phyloP scores from a whole-genome alignment of 2,888 invertebrate species.

The Chaitophorus viminalis region DNA sequence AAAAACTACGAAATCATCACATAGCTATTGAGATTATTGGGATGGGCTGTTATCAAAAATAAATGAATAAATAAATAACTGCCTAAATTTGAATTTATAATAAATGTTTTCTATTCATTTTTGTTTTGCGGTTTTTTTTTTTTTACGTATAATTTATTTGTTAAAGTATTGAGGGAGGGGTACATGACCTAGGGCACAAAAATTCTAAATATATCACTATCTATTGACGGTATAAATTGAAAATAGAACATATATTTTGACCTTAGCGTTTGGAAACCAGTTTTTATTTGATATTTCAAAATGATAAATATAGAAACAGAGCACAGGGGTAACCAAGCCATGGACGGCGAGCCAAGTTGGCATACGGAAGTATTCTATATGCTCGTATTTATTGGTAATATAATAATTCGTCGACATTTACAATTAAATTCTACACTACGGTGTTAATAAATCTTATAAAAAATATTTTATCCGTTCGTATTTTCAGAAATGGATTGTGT shows the following conservation, averaged over 20 bases:
- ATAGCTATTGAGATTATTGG: neutral
- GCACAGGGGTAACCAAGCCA: neutral
- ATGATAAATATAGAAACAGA: neutral
- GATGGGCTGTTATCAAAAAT: neutral
- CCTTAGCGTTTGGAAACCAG: neutral
- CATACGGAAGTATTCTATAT: no score
- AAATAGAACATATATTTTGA: neutral
- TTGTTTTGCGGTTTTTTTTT: no score
- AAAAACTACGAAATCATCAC: neutral
- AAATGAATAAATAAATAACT: neutral
- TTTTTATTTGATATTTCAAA: neutral
- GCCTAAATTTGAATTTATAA: neutral
- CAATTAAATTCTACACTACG: no score
- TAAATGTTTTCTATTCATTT: neutral
- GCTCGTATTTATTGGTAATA: no score
- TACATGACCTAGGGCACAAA: neutral
- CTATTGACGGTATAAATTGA: neutral
- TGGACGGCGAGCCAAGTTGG: neutral
- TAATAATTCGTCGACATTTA: no score
- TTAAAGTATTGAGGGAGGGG: neutral
- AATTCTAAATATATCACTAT: neutral
- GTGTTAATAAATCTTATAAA: no score
- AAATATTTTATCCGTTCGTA: no score
- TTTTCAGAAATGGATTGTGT: no score
- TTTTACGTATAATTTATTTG: neutral